Base-by-base conservation (phyloP, 2,113 vertebrate species). In the Gavialis gangeticus region DNA sequence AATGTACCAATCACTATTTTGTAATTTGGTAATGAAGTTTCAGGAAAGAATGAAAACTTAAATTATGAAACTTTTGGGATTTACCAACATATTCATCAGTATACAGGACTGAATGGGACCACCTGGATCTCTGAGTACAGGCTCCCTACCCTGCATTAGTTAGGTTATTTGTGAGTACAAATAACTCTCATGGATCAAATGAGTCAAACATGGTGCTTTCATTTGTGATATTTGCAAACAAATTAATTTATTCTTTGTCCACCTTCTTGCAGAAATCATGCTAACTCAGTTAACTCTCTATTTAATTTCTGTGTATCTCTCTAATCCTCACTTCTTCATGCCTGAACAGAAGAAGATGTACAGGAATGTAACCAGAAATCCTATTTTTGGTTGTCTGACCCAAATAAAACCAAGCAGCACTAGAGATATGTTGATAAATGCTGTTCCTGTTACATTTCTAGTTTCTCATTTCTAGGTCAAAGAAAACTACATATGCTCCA, bases 61-160 rank as follows among this genome's bases (percentile, higher is more conserved):
- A 79, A 57, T 57, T n/a, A 75, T 37, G 30, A 71, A 19, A 77
- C 15, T 0, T 90, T 37, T 3, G 6, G 59, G 18, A 8, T 4
- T 69, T 34, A 3, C 15, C 55, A 0, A 28, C 71, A n/a, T 71
- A 34, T 3, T 63, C 8, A 0, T 80, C 10, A 4, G 13, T 66
- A 73, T 24, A 37, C 34, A 24, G 69, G 30, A 12, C 34, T 46
- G 46, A 46, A 46, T 46, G 46, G 46, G 46, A 9, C 46, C 46
- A 9, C 46, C 46, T 46, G 46, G 46, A 46, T 46, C 46, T 46
- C 9, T 46, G 46, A 46, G 46, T 46, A 46, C 46, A 46, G 46
- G 46, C 46, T 46, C 46, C 46, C 46, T 46, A 1, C 12, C 28
- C 17, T 46, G 5, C 5, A 11, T 77, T 86, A 79, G 3, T 12